Percentiles rank a stretch among this genome's conserved stretches.
These are phyloP conservation scores for Musca domestica DNA, from an alignment of 1,140 invertebrate species.

Conservation along the genomic window DNA sequence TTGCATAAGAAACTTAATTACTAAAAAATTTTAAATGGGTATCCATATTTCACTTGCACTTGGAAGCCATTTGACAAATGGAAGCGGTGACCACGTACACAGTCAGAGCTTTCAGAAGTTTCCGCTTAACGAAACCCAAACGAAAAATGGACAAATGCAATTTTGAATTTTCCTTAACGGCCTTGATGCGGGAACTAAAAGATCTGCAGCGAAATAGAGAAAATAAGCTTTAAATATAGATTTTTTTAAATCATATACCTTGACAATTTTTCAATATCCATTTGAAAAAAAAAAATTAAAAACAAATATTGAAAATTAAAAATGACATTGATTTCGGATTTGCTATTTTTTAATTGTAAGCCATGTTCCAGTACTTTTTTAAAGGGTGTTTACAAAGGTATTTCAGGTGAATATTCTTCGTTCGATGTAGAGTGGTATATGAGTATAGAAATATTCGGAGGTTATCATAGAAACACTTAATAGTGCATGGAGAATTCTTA, in stretches of 20 bases:
- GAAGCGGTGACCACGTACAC: background rate
- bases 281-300: background rate
- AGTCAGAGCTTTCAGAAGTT: background rate
- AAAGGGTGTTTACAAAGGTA: too few species aligned
- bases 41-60: background rate
- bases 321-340: too few species aligned
- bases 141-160: background rate
- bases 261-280: too few species aligned
- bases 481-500: too few species aligned
- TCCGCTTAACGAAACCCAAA: background rate
- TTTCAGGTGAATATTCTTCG: too few species aligned
- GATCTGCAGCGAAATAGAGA: background rate
- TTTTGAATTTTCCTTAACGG: background rate
- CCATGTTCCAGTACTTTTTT: too few species aligned
- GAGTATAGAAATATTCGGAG: too few species aligned
- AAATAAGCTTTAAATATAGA: background rate
- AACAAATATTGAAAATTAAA: background rate
- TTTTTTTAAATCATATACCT: background rate
- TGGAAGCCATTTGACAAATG: too few species aligned
- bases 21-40: background rate
- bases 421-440: too few species aligned
- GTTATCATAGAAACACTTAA: too few species aligned
- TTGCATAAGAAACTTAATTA: background rate
- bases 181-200: background rate
- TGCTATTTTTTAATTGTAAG: too few species aligned